phyloP scores from a whole-genome alignment of 1,140 invertebrate genomes.

The Agrilus planipennis region DNA sequence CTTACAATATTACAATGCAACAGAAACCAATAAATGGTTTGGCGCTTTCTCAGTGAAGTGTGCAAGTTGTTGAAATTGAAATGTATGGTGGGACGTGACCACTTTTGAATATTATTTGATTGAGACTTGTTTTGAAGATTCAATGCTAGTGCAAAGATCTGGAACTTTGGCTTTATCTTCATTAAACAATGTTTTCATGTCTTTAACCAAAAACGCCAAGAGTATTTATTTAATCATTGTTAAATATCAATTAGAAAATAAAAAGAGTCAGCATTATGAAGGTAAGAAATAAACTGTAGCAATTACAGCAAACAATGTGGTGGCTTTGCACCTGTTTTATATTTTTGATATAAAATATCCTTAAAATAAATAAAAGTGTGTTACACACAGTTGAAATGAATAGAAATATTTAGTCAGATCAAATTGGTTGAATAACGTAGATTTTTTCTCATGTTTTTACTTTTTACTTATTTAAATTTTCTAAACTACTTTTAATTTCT shows the following conservation, averaged over 20 bases:
- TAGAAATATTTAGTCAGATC: no score
- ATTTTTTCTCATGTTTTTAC: background rate
- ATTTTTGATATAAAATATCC: no score
- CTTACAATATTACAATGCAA: no score
- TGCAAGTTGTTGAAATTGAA: no score
- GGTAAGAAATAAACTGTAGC: no score
- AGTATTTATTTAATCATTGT: slow-evolving; percentile 75
- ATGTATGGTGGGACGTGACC: slow-evolving; percentile 80
- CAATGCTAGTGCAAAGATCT: slow-evolving; percentile 66
- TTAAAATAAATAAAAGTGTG: no score
- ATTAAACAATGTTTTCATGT: slow-evolving; percentile 75
- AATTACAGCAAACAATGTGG: no score
- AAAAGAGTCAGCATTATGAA: slow-evolving; percentile 56
- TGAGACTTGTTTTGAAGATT: slow-evolving; percentile 83
- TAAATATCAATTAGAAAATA: slow-evolving; percentile 65
- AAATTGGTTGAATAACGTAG: slow-evolving; percentile 3
- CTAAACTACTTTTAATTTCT: background rate
- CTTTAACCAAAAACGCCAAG: slow-evolving; percentile 77
- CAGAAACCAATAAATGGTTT: no score
- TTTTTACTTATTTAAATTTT: no score
- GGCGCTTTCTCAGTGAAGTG: no score
- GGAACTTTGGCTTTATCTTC: slow-evolving; percentile 73
- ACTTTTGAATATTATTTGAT: slow-evolving; percentile 70
- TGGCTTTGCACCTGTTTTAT: no score
- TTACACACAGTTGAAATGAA: no score